phyloP scores from a whole-genome alignment of 2,797 vertebrate genomes.

The Clarias platycephalus region DNA sequence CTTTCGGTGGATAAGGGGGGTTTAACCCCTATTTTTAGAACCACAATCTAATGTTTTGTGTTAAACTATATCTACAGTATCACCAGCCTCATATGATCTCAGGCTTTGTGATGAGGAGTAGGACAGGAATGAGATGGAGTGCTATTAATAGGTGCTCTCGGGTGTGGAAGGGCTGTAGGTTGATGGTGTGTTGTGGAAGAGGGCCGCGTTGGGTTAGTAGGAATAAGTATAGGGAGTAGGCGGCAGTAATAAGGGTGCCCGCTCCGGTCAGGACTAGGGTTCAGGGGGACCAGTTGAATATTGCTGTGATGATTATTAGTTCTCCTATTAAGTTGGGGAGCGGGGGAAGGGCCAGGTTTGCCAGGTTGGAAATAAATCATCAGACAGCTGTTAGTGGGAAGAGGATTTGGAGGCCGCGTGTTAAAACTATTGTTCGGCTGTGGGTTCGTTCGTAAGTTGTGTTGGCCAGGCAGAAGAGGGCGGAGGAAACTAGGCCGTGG shows the following conservation, averaged over 20 bases:
- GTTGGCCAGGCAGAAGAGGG: constrained; percentile 61
- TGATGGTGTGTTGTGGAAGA: fast-evolving
- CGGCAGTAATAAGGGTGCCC: constrained; percentile 13
- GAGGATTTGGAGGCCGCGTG: constrained; percentile 40
- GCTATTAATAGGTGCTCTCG: constrained; percentile 55
- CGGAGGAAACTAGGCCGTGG: constrained; percentile 47
- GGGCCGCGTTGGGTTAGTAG: constrained; percentile 52
- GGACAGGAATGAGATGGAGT: neutral
- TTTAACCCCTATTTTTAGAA: constrained; percentile 61
- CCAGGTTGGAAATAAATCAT: constrained; percentile 48
- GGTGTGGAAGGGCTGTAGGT: neutral
- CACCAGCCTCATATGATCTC: constrained; percentile 53
- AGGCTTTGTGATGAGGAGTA: fast-evolving
- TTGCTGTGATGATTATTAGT: constrained; percentile 40
- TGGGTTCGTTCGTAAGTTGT: constrained; percentile 60
- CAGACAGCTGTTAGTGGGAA: constrained; percentile 42
- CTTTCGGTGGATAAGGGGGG: constrained; percentile 52
- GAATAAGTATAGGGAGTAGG: constrained; percentile 51
- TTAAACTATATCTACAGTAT: constrained; percentile 62
- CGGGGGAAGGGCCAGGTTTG: constrained; percentile 51
- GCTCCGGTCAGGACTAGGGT: fast-evolving
- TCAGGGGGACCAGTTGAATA: constrained; percentile 54
- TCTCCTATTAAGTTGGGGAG: constrained; percentile 59
- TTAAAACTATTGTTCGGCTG: neutral
- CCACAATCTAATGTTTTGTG: constrained; percentile 62